phyloP scores from a whole-genome alignment of 2,113 vertebrate genomes.

The Xenopus borealis region DNA sequence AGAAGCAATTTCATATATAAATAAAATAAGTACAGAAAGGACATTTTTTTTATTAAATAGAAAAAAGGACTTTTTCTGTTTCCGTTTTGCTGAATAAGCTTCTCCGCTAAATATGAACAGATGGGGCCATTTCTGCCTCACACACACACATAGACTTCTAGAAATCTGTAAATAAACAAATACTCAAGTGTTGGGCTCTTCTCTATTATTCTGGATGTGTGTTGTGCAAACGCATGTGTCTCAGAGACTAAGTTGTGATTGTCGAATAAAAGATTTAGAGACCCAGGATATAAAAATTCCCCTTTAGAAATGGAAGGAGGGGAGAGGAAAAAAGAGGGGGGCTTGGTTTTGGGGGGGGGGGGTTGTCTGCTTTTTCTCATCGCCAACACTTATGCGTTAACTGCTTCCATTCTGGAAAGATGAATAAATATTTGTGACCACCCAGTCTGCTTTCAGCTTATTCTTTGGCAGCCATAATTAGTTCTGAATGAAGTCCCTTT shows the following conservation, averaged over 20 bases:
- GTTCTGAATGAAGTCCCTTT: neutral
- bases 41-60: neutral
- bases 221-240: slow-evolving; percentile 7
- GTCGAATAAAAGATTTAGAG: neutral
- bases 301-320: no score
- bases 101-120: slow-evolving; percentile 38
- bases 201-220: slow-evolving; percentile 6
- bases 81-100: slow-evolving; percentile 42
- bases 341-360: neutral
- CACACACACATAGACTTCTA: neutral
- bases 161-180: slow-evolving; percentile 20
- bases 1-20: slow-evolving; percentile 33
- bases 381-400: slow-evolving; percentile 37
- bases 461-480: slow-evolving; percentile 6
- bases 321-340: neutral
- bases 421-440: slow-evolving; percentile 42
- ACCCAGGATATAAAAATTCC: neutral
- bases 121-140: slow-evolving; percentile 21
- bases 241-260: no score
- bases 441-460: slow-evolving; percentile 27
- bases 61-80: slow-evolving; percentile 16
- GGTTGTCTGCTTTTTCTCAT: slow-evolving; percentile 45
- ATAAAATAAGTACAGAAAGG: slow-evolving; percentile 25
- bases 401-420: slow-evolving; percentile 28
- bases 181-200: slow-evolving; percentile 6